These are phyloP conservation scores for Pachycephala philippinensis DNA, from an alignment of 2,113 vertebrate species.

Conservation along the genomic window DNA sequence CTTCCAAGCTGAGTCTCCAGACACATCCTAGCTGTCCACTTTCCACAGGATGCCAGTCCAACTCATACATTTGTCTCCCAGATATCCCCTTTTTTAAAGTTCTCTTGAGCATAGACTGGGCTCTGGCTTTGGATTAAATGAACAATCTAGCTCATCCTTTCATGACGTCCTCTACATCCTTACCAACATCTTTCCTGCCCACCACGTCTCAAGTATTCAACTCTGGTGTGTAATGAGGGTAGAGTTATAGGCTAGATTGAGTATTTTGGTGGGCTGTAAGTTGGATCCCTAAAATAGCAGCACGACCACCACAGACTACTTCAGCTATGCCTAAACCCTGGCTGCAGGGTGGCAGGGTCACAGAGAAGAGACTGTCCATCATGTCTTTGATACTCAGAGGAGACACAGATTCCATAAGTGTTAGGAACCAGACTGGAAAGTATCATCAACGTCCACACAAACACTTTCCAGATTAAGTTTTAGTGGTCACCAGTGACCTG, in stretches of 20 bases:
- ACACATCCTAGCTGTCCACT: not conserved
- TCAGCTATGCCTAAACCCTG: not conserved
- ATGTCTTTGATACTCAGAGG: not conserved
- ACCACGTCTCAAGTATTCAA: not conserved
- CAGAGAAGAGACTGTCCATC: not conserved
- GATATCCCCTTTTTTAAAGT: not conserved
- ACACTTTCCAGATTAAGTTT: not conserved
- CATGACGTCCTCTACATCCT: not conserved
- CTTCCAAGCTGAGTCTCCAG: not conserved
- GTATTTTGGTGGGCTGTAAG: not conserved
- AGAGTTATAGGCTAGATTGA: not conserved
- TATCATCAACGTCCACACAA: not conserved
- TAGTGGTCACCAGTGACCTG: not conserved
- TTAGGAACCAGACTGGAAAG: not conserved
- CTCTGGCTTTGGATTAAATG: not conserved
- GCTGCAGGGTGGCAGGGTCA: not conserved
- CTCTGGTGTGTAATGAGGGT: not conserved
- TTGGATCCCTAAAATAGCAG: not conserved
- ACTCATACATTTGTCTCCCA: not conserved
- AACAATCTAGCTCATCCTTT: not conserved
- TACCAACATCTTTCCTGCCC: not conserved
- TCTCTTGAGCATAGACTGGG: not conserved
- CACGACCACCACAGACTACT: not conserved
- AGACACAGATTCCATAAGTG: accelerated
- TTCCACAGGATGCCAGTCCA: not conserved